A percentile compares a stretch with the other conserved stretches of the same genome.
Conservation (phyloP, 2,113 vertebrate genomes). For the Lynx canadensis region DNA sequence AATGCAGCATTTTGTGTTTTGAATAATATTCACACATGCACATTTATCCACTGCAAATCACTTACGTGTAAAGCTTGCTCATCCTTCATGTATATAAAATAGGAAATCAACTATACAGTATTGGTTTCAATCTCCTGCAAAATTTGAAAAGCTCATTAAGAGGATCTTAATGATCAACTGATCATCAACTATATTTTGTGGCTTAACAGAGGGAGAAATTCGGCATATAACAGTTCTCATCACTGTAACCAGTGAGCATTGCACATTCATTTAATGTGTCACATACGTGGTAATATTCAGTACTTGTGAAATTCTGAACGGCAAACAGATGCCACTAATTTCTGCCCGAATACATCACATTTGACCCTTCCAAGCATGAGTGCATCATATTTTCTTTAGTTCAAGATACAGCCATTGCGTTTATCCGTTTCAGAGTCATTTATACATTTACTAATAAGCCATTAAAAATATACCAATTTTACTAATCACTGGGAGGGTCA, state of each 20-base stretch:
- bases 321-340: slow-evolving; percentile 71
- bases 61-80: background rate
- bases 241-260: slow-evolving; percentile 53
- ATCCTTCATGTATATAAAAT: background rate
- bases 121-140: background rate
- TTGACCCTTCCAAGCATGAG: slow-evolving; percentile 69
- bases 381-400: slow-evolving; percentile 59
- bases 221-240: slow-evolving; percentile 41
- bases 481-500: slow-evolving; percentile 17
- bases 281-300: slow-evolving; percentile 60
- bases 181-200: slow-evolving; percentile 42
- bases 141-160: slow-evolving; percentile 45
- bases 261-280: slow-evolving; percentile 64
- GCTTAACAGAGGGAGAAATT: slow-evolving; percentile 63
- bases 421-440: slow-evolving; percentile 66
- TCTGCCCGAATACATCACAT: slow-evolving; percentile 68
- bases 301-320: slow-evolving; percentile 67
- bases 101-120: background rate
- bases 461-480: slow-evolving; percentile 64
- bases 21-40: background rate
- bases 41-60: background rate
- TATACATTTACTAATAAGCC: slow-evolving; percentile 75
- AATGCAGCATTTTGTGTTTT: background rate
- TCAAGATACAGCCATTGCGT: slow-evolving; percentile 59
- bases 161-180: slow-evolving; percentile 1